phyloP scores from a whole-genome alignment of 2,888 invertebrate genomes.

The Eupsilia transversa region DNA sequence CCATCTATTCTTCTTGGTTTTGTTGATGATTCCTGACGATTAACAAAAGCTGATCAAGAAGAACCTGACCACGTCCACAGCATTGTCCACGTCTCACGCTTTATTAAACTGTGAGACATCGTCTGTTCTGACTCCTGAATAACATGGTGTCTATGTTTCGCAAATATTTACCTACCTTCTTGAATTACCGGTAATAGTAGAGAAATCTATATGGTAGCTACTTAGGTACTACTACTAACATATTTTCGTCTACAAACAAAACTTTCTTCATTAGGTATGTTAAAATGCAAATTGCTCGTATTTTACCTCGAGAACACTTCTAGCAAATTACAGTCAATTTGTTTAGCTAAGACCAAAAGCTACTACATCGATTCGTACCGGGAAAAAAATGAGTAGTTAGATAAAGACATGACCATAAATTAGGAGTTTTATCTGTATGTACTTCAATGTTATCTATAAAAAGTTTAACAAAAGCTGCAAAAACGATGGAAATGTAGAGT shows the following conservation, averaged over 20 bases:
- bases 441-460: not conserved
- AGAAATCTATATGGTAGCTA: constrained; percentile 32
- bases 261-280: constrained; percentile 32
- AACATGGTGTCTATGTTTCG: not conserved
- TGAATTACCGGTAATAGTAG: constrained; percentile 26
- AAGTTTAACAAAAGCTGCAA: not conserved
- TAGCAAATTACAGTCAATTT: constrained; percentile 56
- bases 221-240: constrained; percentile 13
- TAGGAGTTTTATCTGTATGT: not conserved
- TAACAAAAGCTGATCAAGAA: not conserved
- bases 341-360: constrained; percentile 44
- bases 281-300: constrained; percentile 49
- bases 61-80: too few relatives aligned
- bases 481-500: constrained; percentile 3
- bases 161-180: constrained; percentile 17
- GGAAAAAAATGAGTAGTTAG: constrained; percentile 10
- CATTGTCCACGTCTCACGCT: too few relatives aligned
- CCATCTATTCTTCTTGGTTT: constrained; percentile 4
- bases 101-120: too few relatives aligned
- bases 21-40: not conserved
- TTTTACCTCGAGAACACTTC: constrained; percentile 34
- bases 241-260: constrained; percentile 34
- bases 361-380: constrained; percentile 11
- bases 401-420: constrained; percentile 1
- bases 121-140: not conserved